Evolutionary conservation across 1,140 invertebrate species (phyloP).

Genomic region (Drosophila azteca): DNA sequence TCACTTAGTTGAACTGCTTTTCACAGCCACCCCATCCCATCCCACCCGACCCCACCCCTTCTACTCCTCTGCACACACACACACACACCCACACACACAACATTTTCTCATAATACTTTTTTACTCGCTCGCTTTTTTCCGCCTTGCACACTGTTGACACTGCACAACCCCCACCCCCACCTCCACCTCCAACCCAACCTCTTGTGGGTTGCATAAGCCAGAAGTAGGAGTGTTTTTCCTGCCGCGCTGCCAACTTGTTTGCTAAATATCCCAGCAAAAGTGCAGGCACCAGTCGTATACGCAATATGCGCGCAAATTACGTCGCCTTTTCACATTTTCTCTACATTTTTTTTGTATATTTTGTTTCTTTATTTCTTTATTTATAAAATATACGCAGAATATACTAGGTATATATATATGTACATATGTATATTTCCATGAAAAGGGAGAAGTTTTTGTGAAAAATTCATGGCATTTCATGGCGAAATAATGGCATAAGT

Average conservation of each 20-base stretch:
- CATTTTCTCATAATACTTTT: constrained; percentile 30
- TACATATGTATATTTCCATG: constrained; percentile 26
- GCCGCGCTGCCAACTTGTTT: constrained; percentile 53
- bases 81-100: constrained; percentile 36
- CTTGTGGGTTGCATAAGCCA: constrained; percentile 69
- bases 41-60: neutral
- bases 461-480: constrained; percentile 38
- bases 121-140: constrained; percentile 60
- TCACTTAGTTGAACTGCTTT: constrained; percentile 62
- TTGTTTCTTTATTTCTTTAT: constrained; percentile 8
- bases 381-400: neutral
- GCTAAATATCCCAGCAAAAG: constrained; percentile 50
- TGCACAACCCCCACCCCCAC: constrained; percentile 20
- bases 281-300: constrained; percentile 61
- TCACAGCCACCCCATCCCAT: constrained; percentile 27
- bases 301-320: constrained; percentile 79
- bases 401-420: neutral
- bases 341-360: too few species aligned
- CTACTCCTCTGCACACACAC: constrained; percentile 5
- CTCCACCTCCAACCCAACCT: neutral
- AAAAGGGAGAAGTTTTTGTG: neutral
- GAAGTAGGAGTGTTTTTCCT: constrained; percentile 43
- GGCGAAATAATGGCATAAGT: constrained; percentile 39
- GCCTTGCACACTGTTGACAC: constrained; percentile 77
- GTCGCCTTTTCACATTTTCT: constrained; percentile 65